Evolutionary conservation across 2,113 vertebrate genomes (phyloP).

Genomic region (Raphicerus campestris): DNA sequence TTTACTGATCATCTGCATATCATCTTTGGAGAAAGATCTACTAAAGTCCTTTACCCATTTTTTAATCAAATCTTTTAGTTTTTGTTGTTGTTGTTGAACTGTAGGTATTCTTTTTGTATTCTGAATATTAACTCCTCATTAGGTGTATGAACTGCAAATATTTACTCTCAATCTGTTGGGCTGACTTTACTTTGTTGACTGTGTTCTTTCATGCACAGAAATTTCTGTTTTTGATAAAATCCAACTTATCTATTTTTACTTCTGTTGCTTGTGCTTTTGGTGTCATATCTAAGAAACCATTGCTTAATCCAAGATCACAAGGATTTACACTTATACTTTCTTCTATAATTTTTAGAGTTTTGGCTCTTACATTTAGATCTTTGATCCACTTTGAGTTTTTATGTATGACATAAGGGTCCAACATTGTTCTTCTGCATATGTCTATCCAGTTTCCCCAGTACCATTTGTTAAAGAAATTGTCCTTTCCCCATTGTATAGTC

Average conservation of each 20-base stretch:
- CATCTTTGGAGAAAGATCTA: not conserved
- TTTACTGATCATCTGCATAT: not conserved
- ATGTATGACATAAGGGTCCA: not conserved
- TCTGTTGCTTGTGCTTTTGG: not conserved
- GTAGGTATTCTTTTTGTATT: not conserved
- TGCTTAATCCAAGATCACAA: not conserved
- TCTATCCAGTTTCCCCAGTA: not conserved
- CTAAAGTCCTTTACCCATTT: not conserved
- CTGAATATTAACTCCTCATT: not conserved
- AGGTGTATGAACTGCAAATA: not conserved
- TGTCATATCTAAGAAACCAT: not conserved
- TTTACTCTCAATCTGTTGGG: not conserved
- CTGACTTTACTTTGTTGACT: not conserved
- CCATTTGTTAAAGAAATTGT: not conserved
- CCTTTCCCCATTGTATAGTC: not conserved
- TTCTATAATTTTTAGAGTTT: not conserved
- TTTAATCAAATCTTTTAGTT: not conserved
- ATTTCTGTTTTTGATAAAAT: not conserved
- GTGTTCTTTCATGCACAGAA: not conserved
- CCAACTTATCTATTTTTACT: not conserved
- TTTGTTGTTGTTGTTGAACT: not conserved
- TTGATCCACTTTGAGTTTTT: constrained; percentile 1
- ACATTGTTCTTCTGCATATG: not conserved
- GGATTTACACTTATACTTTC: not conserved
- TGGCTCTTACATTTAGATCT: not conserved